Base-by-base conservation (phyloP, 2,113 vertebrate species). In the Argyrosomus japonicus region DNA sequence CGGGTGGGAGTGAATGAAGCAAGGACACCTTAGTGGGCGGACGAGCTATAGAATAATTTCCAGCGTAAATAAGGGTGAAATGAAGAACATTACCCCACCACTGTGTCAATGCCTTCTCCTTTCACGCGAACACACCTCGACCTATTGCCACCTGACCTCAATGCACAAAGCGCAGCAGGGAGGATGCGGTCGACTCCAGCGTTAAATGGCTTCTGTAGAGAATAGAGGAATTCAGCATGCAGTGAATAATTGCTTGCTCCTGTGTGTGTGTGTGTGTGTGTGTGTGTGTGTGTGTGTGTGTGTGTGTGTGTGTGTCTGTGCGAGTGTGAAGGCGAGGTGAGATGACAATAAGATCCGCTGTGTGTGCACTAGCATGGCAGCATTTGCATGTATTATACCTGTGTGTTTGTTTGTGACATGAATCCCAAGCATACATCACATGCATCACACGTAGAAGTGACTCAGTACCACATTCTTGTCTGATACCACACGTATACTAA, bases 1-100 rank as follows among this genome's bases (percentile, higher is more conserved):
- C 58, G 64, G 53, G 80, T 68, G 79, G 68, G 65, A 84, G 77
- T 72, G 81, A 74, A 67, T 54, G 80, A 75, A n/a, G 64, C 81
- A 75, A 82, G 88, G 84, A 54, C 86, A 61, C 60, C 74, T 76
- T 80, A 87, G 86, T 68, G 19, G 74, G 86, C 23, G 8, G 43
- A 25, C 7, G 65, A 79, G 79, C 75, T 73, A 68, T 82, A 40
- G 88, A 87, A 81, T 84, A 58, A 82, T 82, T 85, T 79, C 61
- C n/a, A 40, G 64, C 71, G 40, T 89, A 90, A 93, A 92, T 93
- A 87, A 89, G 84, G 65, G 67, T 86, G 84, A 90, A 87, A 90
- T 83, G 90, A 89, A 73, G 77, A 79, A 87, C 89, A 87, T 92
- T 88, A 89, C 73, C 78, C 81, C 11, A 75, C 86, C 2, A 69